Percentiles rank a stretch among this genome's conserved stretches.
Conservation (phyloP, 2,888 invertebrate species). For the Ectemnius cavifrons region DNA sequence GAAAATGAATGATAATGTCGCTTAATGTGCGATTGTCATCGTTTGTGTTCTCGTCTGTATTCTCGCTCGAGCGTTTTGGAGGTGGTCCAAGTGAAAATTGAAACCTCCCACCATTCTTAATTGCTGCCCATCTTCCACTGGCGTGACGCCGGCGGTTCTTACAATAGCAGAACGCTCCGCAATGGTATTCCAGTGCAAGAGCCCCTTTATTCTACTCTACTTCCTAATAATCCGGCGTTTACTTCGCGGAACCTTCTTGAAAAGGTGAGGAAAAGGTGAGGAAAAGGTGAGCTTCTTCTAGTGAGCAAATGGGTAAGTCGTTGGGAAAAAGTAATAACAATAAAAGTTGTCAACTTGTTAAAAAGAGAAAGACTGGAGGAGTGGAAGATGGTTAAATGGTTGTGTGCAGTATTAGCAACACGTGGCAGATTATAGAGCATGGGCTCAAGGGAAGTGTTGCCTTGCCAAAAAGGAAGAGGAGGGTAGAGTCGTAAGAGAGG, state of each 20-base stretch:
- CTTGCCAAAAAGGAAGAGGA: background rate
- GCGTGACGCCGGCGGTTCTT: too few relatives aligned
- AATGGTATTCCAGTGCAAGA: too few relatives aligned
- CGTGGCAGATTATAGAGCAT: slow-evolving; percentile 68
- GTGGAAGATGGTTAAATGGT: slow-evolving; percentile 36
- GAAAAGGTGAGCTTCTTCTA: too few relatives aligned
- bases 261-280: too few relatives aligned
- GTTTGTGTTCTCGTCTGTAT: slow-evolving; percentile 17
- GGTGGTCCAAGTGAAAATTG: slow-evolving; percentile 43
- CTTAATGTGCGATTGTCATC: slow-evolving; percentile 20
- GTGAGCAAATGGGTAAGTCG: too few relatives aligned
- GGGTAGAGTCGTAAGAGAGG: slow-evolving; percentile 15
- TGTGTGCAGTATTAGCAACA: slow-evolving; percentile 62
- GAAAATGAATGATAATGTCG: slow-evolving; percentile 10
- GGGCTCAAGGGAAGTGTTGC: slow-evolving; percentile 6
- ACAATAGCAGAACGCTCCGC: too few relatives aligned
- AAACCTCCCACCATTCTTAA: slow-evolving; percentile 23
- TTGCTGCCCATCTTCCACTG: slow-evolving; percentile 8
- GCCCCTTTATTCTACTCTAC: too few relatives aligned
- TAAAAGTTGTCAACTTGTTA: too few relatives aligned
- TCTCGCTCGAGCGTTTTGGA: slow-evolving; percentile 28
- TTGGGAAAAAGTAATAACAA: too few relatives aligned
- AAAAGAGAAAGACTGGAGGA: background rate
- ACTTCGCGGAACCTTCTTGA: too few relatives aligned
- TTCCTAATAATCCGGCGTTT: too few relatives aligned